phyloP scores from a whole-genome alignment of 2,797 vertebrate species.

The Potorous gilbertii region DNA sequence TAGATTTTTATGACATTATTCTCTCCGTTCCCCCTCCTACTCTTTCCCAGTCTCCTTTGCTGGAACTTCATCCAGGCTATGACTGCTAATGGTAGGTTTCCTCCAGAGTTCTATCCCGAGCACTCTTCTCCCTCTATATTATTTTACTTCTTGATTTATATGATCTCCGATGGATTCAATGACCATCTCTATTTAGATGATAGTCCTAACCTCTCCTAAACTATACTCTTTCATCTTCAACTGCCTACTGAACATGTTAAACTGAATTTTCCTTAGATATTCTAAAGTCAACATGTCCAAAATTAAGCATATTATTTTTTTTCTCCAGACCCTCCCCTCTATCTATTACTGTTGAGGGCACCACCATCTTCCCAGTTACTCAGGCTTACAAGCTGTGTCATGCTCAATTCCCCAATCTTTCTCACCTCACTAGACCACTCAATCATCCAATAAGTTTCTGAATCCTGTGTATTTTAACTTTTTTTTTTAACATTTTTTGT shows the following conservation, averaged over 20 bases:
- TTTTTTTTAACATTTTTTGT: background rate
- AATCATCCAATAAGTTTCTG: background rate
- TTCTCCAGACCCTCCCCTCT: background rate
- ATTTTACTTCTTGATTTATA: background rate
- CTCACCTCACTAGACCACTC: background rate
- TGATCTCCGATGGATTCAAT: background rate
- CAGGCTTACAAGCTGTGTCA: background rate
- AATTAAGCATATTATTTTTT: background rate
- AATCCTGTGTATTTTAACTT: background rate
- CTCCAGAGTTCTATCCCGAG: background rate
- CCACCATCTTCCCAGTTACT: background rate
- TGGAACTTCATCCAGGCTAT: background rate
- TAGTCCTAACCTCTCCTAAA: background rate
- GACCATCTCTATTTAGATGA: background rate
- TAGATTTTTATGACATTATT: background rate
- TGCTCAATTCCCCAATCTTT: background rate
- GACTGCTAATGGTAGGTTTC: background rate
- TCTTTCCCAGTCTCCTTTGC: background rate
- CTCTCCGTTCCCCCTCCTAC: background rate
- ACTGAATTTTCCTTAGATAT: background rate
- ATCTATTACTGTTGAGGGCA: background rate
- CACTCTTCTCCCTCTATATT: background rate
- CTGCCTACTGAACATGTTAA: background rate
- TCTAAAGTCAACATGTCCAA: background rate
- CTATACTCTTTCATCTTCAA: background rate